A percentile compares a stretch with the other conserved stretches of the same genome.
These are phyloP conservation scores for Odontophorus gujanensis DNA, from an alignment of 2,113 vertebrate genomes.

Conservation along the genomic window DNA sequence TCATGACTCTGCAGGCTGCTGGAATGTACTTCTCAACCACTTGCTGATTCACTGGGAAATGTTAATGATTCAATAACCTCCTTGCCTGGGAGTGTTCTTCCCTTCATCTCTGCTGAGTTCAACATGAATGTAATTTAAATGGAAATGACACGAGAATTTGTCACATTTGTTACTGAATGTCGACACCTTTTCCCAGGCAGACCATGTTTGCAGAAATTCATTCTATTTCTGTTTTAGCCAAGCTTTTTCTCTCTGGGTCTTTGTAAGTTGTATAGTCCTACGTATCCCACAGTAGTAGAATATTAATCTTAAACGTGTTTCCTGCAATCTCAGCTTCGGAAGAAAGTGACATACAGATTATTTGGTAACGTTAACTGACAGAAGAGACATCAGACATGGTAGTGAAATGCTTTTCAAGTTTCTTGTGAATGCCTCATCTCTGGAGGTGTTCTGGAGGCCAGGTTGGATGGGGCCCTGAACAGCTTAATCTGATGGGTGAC, in stretches of 20 bases:
- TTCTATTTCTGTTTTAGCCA: background rate
- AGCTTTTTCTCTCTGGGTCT: background rate
- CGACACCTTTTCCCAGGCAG: background rate
- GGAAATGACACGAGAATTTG: background rate
- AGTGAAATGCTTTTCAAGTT: background rate
- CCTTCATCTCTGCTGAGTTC: background rate
- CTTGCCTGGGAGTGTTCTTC: background rate
- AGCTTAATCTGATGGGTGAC: background rate
- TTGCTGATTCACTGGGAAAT: slow-evolving; percentile 8
- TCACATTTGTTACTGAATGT: background rate
- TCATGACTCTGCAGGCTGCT: background rate
- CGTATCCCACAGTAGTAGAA: background rate
- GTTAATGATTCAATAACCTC: background rate
- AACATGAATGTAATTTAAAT: background rate
- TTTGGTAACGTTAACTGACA: background rate
- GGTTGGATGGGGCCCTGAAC: background rate
- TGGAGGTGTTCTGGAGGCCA: background rate
- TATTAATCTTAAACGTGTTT: background rate
- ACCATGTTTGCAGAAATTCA: background rate
- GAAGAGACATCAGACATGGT: background rate
- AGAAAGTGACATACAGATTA: background rate
- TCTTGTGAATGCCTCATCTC: background rate
- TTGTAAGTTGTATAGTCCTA: background rate
- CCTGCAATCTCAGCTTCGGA: background rate
- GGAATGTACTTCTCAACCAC: background rate